Conservation (phyloP, 1,140 invertebrate species). For the Formica exsecta region DNA sequence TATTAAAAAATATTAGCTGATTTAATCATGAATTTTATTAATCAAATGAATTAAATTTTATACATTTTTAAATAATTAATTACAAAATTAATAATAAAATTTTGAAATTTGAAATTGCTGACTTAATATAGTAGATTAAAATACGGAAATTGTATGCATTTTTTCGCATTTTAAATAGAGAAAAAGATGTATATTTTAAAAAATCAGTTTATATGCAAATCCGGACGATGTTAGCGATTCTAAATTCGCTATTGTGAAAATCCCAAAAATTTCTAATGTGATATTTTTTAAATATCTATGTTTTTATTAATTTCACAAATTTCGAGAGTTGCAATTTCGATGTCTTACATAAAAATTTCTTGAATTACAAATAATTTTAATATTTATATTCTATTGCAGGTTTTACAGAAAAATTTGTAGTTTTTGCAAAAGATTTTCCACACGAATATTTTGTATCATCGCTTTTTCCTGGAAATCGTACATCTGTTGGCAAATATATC, state of each 20-base stretch:
- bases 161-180: not conserved
- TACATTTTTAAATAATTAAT: not conserved
- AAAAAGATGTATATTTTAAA: conserved; percentile 18
- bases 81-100: not conserved
- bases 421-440: not conserved
- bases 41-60: not conserved
- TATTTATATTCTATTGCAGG: not conserved
- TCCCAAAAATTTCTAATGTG: not conserved
- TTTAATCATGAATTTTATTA: not conserved
- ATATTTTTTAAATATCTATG: not conserved
- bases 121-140: conserved; percentile 7
- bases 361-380: not conserved
- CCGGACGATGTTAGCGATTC: not conserved
- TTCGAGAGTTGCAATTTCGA: not conserved
- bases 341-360: not conserved
- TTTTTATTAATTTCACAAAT: too few species aligned
- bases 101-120: not conserved
- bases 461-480: not conserved
- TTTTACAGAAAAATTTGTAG: not conserved
- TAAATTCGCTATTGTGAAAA: not conserved
- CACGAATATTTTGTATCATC: not conserved
- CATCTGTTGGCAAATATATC: conserved; percentile 21
- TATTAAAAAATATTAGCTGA: not conserved
- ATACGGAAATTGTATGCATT: not conserved
- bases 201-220: conserved; percentile 40